These are phyloP conservation scores for Podocnemis expansa DNA, from an alignment of 2,113 vertebrate species.

Conservation along the genomic window DNA sequence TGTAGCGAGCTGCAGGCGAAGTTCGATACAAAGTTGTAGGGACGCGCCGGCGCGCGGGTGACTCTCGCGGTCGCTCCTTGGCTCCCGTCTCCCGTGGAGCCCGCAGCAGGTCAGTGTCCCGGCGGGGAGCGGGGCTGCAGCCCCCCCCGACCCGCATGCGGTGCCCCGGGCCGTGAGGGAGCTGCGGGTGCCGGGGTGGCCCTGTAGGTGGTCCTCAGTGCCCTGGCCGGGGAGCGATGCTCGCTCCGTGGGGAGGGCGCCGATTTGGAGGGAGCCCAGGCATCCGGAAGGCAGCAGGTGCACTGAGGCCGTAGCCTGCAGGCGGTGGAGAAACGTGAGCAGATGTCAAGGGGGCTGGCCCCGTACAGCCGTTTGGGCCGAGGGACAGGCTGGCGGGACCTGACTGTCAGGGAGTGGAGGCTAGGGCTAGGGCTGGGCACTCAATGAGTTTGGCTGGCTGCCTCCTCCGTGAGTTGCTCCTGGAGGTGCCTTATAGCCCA, in stretches of 20 bases:
- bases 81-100: neutral
- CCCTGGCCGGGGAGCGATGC: slow-evolving; percentile 67
- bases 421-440: too few relatives aligned
- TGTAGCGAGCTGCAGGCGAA: neutral
- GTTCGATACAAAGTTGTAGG: neutral
- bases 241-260: slow-evolving; percentile 40
- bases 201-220: neutral
- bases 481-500: neutral
- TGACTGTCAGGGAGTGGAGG: neutral
- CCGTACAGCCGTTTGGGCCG: neutral
- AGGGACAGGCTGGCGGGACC: neutral
- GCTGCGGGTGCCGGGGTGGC: too few relatives aligned
- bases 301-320: too few relatives aligned
- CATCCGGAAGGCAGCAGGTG: too few relatives aligned
- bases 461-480: too few relatives aligned
- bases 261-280: slow-evolving; percentile 55
- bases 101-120: neutral
- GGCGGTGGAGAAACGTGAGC: too few relatives aligned
- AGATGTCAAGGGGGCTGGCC: too few relatives aligned
- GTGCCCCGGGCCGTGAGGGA: neutral
- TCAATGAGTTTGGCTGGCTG: too few relatives aligned
- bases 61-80: neutral
- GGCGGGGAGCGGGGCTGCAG: neutral
- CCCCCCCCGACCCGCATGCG: neutral
- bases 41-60: neutral